A percentile compares a stretch with the other conserved stretches of the same genome.
Evolutionary conservation across 1,140 invertebrate genomes (phyloP).

Genomic region (Caenorhabditis brenneri): DNA sequence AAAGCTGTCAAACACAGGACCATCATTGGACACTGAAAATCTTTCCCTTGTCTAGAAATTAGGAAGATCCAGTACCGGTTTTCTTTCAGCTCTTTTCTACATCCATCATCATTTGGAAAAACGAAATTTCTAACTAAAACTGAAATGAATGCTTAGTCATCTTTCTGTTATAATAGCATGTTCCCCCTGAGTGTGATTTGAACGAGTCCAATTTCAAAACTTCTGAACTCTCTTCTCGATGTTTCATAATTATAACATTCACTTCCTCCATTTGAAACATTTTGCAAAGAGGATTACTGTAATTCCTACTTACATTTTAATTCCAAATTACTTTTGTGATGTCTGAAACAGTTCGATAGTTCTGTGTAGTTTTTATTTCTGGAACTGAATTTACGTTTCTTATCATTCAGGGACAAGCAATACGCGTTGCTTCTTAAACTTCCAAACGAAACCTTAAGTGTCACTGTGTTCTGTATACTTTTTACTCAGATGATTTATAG

Average conservation of each 20-base stretch:
- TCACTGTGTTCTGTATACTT: background rate
- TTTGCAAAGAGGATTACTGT: background rate
- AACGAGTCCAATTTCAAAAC: too few relatives aligned
- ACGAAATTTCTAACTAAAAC: too few relatives aligned
- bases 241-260: background rate
- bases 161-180: too few relatives aligned
- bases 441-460: background rate
- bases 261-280: background rate
- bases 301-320: too few relatives aligned
- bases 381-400: background rate
- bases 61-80: too few relatives aligned
- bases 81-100: too few relatives aligned
- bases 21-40: too few relatives aligned
- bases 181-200: too few relatives aligned
- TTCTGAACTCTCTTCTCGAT: background rate
- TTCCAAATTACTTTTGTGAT: background rate
- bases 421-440: background rate
- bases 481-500: slow-evolving; percentile 12
- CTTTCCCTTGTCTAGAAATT: too few relatives aligned
- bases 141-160: too few relatives aligned
- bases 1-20: too few relatives aligned
- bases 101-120: too few relatives aligned
- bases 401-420: background rate
- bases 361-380: background rate
- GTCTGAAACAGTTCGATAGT: background rate